Conservation (phyloP, 2,797 vertebrate species). For the Leuciscus waleckii region DNA sequence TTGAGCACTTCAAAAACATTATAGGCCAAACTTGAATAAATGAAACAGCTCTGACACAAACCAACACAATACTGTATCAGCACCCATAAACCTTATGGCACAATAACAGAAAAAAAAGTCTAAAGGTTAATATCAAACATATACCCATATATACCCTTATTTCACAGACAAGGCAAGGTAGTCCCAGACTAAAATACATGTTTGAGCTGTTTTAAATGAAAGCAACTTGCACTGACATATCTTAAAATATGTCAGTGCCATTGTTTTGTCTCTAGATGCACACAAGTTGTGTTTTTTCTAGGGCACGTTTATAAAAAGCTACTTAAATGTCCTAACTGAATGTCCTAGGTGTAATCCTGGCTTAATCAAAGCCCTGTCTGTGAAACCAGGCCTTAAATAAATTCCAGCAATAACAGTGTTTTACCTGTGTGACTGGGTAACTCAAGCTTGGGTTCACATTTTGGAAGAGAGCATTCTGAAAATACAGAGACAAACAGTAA, state of each 20-base stretch:
- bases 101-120: neutral
- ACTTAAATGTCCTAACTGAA: too few species aligned
- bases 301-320: too few species aligned
- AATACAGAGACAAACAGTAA: constrained; percentile 38
- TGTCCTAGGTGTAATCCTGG: too few species aligned
- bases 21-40: neutral
- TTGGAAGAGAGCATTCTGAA: constrained; percentile 63
- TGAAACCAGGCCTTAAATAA: neutral
- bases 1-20: neutral
- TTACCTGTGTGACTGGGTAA: constrained; percentile 60
- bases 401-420: constrained; percentile 8
- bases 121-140: neutral
- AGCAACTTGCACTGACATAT: too few species aligned
- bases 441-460: constrained; percentile 63
- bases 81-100: neutral
- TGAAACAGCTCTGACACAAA: neutral
- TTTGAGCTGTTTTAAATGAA: too few species aligned
- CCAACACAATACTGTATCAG: neutral
- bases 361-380: too few species aligned
- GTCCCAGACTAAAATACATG: too few species aligned
- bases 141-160: too few species aligned
- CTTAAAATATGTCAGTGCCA: too few species aligned
- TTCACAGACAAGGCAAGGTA: too few species aligned
- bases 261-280: too few species aligned
- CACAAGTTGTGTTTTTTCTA: too few species aligned